A percentile compares a stretch with the other conserved stretches of the same genome.
phyloP scores from a whole-genome alignment of 2,113 vertebrate species.

The Antennarius striatus region DNA sequence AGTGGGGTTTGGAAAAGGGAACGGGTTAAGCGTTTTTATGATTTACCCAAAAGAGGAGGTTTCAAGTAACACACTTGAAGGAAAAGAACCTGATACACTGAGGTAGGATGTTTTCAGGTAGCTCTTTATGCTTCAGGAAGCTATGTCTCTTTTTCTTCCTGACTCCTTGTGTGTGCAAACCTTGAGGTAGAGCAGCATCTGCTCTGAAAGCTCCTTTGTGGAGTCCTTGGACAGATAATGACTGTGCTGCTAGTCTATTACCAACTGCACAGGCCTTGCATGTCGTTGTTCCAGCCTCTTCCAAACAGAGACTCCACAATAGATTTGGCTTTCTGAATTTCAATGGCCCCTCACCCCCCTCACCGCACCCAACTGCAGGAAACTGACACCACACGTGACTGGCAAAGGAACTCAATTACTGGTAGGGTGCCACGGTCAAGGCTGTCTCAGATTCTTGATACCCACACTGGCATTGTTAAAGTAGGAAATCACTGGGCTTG shows the following conservation, averaged over 20 bases:
- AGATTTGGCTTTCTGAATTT: constrained; percentile 36
- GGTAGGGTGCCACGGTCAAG: constrained; percentile 60
- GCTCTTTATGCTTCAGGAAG: constrained; percentile 24
- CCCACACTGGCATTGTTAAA: constrained; percentile 57
- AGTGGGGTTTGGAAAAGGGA: constrained; percentile 27
- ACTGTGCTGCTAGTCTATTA: constrained; percentile 58
- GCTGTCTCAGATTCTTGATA: constrained; percentile 49
- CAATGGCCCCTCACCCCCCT: constrained; percentile 27
- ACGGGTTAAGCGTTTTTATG: constrained; percentile 20
- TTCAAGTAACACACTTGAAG: neutral
- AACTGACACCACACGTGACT: constrained; percentile 46
- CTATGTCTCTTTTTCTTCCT: constrained; percentile 24
- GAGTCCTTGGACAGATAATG: constrained; percentile 68
- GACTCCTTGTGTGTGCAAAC: constrained; percentile 43
- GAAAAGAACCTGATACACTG: constrained; percentile 1
- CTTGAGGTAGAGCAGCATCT: constrained; percentile 59
- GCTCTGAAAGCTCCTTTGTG: constrained; percentile 52
- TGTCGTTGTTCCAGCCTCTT: constrained; percentile 40
- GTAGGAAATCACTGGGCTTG: constrained; percentile 35
- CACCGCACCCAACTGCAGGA: constrained; percentile 25
- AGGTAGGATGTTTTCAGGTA: constrained; percentile 23
- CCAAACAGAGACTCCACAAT: constrained; percentile 50
- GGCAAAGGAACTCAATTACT: constrained; percentile 74
- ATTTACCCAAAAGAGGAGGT: constrained; percentile 18
- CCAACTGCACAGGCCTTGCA: constrained; percentile 43